Base-by-base conservation (phyloP, 2,113 vertebrate genomes). In the Archocentrus centrarchus region DNA sequence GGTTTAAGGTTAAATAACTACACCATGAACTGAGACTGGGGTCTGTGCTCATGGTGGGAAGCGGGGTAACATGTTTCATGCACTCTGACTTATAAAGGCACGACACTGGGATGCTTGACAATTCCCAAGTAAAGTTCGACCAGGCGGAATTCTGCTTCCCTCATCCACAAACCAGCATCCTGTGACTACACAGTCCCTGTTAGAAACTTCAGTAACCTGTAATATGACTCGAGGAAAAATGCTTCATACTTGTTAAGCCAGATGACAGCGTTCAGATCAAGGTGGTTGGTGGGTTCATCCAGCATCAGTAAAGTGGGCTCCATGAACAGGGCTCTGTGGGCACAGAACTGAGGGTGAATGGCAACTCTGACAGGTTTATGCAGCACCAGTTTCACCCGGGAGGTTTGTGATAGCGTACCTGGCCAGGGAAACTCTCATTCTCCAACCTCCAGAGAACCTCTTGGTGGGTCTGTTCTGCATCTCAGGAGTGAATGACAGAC, bases 241-340 rank as follows among this genome's bases (percentile, higher is more conserved):
- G 78, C 66, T 10, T 62, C 10, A 11, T 94, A 99, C 98, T 99
- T 99, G 89, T 98, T 99, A 22, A 99, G 97, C 98, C 98, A 99
- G 95, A 99, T 99, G 92, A 98, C 98, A 0, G 98, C 98, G 0
- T 99, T 99, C 75, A 99, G 97, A 82, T 99, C 98, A 86, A 99
- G 91, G 87, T 99, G 97, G 92, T 99, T 99, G 17, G 97, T 99
- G 87, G 97, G 98, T 75, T 99, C 98, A 0, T 99, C 98, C 93
- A 99, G 86, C 98, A 99, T 97, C 85, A 99, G 90, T 58, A 99
- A 88, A 0, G 97, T 99, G 17, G 97, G 97, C 61, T 98, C 97
- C 98, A 98, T 97, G 85, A 98, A 98, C 75, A 99, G 93, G 0
- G 98, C 98, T 93, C 98, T 99, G 88, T 15, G 70, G 57, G 22